Evolutionary conservation across 2,797 vertebrate species (phyloP), one percentile per base, ranked within the genome.

Genomic region (Monodelphis domestica): DNA sequence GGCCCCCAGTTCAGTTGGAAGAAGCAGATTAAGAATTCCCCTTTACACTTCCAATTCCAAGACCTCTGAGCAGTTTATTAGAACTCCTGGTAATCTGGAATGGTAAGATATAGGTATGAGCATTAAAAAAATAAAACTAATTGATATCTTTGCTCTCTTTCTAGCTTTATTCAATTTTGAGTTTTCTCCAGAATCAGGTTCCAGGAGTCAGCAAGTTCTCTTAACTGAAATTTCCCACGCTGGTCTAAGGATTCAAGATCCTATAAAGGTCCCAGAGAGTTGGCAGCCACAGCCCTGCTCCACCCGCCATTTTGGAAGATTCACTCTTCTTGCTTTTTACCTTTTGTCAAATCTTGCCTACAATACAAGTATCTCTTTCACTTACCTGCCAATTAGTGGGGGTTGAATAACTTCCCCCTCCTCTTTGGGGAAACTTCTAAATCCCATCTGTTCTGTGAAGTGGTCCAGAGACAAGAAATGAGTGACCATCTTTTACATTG

Each of bases 281-380:
- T 51, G 70, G 56, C 91, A 78, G 88, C 84, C 51, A 53, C 51
- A 54, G 50, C 70, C 84, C 33, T 84, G 51, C 57, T 92, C n/a
- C 78, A 50, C 90, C 33, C 92, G 92, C 45, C 89, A 51, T 90
- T 54, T 91, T 89, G 91, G 55, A 95, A 94, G 53, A 1, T 78
- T 87, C n/a, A 57, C 63, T 88, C 15, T 87, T 92, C 29, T 53
- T 95, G 90, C n/a, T 51, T 93, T 93, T 91, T 63, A 95, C 91
- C 51, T 88, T 89, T 90, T 90, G 91, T 94, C 54, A 90, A 33
- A 52, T 54, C n/a, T 96, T 89, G 92, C 93, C 91, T 91, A 88
- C 93, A 88, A 57, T 91, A 88, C 93, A 88, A 57, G 2, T 63
- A 10, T 91, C 84, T 93, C 15, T 94, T 84, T 88, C 15, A 38